Conservation (phyloP, 2,797 vertebrate species). For the Myripristis jacobus region DNA sequence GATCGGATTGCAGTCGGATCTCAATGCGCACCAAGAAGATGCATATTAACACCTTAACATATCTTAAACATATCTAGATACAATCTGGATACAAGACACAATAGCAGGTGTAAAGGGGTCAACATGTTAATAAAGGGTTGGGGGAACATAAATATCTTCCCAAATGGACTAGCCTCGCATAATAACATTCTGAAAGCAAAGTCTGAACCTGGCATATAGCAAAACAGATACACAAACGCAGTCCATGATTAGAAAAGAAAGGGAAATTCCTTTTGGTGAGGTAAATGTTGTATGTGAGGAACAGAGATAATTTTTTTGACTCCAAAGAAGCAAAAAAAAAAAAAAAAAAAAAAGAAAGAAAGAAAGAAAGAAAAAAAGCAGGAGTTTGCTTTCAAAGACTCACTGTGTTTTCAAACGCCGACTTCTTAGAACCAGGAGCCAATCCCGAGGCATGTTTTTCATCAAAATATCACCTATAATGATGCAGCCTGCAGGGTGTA, state of each 20-base stretch:
- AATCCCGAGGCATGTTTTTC: slow-evolving; percentile 61
- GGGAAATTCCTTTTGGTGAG: slow-evolving; percentile 43
- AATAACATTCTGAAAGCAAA: slow-evolving; percentile 50
- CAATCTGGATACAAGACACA: too few species aligned
- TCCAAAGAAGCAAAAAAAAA: slow-evolving; percentile 16
- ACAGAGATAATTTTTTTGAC: background rate
- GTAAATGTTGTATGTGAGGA: slow-evolving; percentile 32
- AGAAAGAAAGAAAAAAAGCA: too few species aligned
- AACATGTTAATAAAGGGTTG: too few species aligned
- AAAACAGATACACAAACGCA: slow-evolving; percentile 56
- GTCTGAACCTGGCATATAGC: slow-evolving; percentile 28
- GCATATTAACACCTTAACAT: too few species aligned
- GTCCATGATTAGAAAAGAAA: slow-evolving; percentile 55
- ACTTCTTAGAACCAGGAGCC: slow-evolving; percentile 46
- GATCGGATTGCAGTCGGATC: too few species aligned
- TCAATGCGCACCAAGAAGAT: too few species aligned
- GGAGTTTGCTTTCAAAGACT: slow-evolving; percentile 66
- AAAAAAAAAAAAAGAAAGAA: slow-evolving; percentile 36
- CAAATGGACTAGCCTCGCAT: background rate
- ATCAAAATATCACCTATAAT: slow-evolving; percentile 58
- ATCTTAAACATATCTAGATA: too few species aligned
- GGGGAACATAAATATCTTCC: too few species aligned
- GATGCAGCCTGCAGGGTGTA: slow-evolving; percentile 43
- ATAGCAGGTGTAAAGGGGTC: too few species aligned
- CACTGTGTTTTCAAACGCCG: slow-evolving; percentile 57